Conservation (phyloP, 2,797 vertebrate species). For the Nyctibius grandis region DNA sequence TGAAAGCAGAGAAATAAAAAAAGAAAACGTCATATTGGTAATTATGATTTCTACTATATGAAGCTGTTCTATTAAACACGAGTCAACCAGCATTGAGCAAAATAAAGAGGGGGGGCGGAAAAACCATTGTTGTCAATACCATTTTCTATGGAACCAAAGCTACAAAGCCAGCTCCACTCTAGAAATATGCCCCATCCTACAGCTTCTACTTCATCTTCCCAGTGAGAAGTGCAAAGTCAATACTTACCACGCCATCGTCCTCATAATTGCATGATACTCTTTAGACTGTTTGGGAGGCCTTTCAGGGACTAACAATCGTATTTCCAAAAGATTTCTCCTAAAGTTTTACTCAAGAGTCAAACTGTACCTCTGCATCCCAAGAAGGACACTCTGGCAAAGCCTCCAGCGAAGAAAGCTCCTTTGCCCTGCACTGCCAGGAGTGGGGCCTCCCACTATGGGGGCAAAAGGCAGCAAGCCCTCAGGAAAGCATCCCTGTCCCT, state of each 20-base stretch:
- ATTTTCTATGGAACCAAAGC: background rate
- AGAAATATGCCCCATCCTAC: background rate
- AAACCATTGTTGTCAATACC: background rate
- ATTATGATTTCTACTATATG: background rate
- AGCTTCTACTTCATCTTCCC: background rate
- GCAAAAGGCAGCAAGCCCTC: background rate
- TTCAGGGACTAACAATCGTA: background rate
- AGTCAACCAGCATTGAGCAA: background rate
- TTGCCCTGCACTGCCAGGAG: background rate
- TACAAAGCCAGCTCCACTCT: background rate
- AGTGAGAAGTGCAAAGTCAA: background rate
- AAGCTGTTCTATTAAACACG: background rate
- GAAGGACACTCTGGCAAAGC: background rate
- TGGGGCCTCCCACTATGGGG: accelerated
- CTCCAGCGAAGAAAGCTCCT: background rate
- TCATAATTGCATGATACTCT: background rate
- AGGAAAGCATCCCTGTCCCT: background rate
- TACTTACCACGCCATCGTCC: background rate
- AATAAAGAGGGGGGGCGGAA: background rate
- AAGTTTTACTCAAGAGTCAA: background rate
- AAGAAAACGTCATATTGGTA: accelerated
- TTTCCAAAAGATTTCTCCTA: background rate
- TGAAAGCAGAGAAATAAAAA: background rate
- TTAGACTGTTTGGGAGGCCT: background rate
- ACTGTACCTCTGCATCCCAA: background rate